A percentile compares a stretch with the other conserved stretches of the same genome.
Evolutionary conservation across 2,888 invertebrate species (phyloP).

Genomic region (Polydrusus tereticollis): DNA sequence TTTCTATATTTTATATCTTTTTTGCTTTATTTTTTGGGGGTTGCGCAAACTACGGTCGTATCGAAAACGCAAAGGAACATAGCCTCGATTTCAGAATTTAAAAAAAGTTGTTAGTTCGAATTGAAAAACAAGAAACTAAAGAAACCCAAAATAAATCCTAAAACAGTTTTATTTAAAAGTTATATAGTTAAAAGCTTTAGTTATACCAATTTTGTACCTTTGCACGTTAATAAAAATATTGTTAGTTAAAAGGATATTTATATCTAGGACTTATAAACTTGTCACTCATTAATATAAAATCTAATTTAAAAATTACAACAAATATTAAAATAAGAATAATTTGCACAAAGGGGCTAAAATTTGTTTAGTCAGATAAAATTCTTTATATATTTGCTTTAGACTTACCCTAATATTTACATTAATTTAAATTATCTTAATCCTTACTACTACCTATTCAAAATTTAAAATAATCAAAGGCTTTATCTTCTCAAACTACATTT

Average conservation of each 20-base stretch:
- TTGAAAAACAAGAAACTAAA: too few relatives aligned
- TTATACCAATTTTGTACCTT: constrained; percentile 7
- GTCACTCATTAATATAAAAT: constrained; percentile 54
- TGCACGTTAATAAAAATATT: constrained; percentile 23
- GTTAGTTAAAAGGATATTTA: constrained; percentile 8
- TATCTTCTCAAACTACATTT: constrained; percentile 24
- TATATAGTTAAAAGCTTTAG: too few relatives aligned
- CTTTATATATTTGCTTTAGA: constrained; percentile 19
- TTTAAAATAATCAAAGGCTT: constrained; percentile 29
- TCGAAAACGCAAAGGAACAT: too few relatives aligned
- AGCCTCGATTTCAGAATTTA: too few relatives aligned
- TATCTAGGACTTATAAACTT: constrained; percentile 24
- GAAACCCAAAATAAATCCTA: too few relatives aligned
- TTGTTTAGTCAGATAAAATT: constrained; percentile 6
- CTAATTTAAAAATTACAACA: constrained; percentile 52
- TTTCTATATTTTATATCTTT: too few relatives aligned
- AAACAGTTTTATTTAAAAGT: too few relatives aligned
- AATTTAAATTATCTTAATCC: constrained; percentile 37
- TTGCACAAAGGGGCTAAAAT: constrained; percentile 44
- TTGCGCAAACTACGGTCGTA: too few relatives aligned
- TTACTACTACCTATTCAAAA: constrained; percentile 43
- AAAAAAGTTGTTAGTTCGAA: too few relatives aligned
- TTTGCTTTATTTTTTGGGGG: too few relatives aligned
- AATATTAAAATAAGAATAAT: constrained; percentile 28
- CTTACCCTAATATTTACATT: constrained; percentile 44